Base-by-base conservation (phyloP, 2,888 invertebrate genomes). In the Epiblema foenella region DNA sequence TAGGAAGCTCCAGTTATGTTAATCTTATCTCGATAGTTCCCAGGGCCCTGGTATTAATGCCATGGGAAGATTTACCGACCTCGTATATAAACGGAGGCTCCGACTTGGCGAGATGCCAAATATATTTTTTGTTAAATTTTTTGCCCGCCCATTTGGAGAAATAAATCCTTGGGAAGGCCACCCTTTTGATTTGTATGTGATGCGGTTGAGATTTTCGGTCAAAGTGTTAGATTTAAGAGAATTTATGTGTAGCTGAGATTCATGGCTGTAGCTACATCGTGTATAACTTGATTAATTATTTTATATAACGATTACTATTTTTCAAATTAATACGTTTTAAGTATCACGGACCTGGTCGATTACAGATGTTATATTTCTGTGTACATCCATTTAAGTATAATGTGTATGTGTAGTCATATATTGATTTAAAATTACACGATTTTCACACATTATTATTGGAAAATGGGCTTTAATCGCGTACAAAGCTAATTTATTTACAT, bases 41-140 rank as follows among this genome's bases (percentile, higher is more conserved):
- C 79, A 83, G 82, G 79, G 76, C 81, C 33, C 71, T 77, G 73
- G 78, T 77, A 78, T 78, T 77, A 76, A 77, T 78, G 80, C 79
- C 81, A 78, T 78, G 75, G 74, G 75, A 77, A 85, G 85, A 87
- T 87, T 85, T 86, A 84, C 78, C 78, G 79, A 77, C 76, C 75
- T 76, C 77, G 80, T 60, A 83, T 85, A 83, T 77, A 79, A 73
- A 75, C 80, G 79, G 81, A 79, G 82, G 78, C 77, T 79, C 75
- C 76, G 75, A 76, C 73, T 79, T 88, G 88, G 88, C 84, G 39
- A 7, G 39, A n/a, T 17, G 81, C 85, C 86, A 84, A 83, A 82
- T 81, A 57, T 82, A 85, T 89, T 89, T 86, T 87, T 88, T 88
- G 89, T 85, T 86, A 87, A 87, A 87, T 87, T 88, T 80, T 80